phyloP scores from a whole-genome alignment of 2,113 vertebrate genomes.

The Ceuthmochares aereus region DNA sequence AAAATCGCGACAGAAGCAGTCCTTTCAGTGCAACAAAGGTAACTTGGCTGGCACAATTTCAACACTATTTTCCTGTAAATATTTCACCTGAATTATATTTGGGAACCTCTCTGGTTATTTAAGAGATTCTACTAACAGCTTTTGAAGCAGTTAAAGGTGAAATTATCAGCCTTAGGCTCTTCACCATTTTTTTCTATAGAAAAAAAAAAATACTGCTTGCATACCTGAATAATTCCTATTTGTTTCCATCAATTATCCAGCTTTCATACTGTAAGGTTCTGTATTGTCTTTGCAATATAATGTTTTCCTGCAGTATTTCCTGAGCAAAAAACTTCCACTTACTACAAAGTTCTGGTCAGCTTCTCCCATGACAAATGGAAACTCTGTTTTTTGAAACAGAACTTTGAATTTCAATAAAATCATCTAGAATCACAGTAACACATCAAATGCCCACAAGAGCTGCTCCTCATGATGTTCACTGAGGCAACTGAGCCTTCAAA shows the following conservation, averaged over 20 bases:
- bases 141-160: not conserved
- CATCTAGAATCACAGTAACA: not conserved
- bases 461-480: not conserved
- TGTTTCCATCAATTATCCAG: not conserved
- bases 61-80: not conserved
- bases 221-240: not conserved
- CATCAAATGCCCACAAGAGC: not conserved
- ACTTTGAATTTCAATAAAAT: not conserved
- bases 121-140: not conserved
- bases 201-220: not conserved
- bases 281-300: not conserved
- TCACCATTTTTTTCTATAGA: not conserved
- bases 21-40: not conserved
- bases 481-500: rapidly evolving
- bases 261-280: not conserved
- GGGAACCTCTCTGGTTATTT: not conserved
- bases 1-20: not conserved
- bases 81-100: not conserved
- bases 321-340: not conserved
- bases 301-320: not conserved
- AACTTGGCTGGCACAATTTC: not conserved
- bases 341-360: not conserved
- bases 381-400: no score
- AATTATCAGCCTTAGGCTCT: not conserved
- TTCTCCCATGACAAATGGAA: not conserved